These are phyloP conservation scores for Misgurnus anguillicaudatus DNA, from an alignment of 2,113 vertebrate species.

Conservation along the genomic window DNA sequence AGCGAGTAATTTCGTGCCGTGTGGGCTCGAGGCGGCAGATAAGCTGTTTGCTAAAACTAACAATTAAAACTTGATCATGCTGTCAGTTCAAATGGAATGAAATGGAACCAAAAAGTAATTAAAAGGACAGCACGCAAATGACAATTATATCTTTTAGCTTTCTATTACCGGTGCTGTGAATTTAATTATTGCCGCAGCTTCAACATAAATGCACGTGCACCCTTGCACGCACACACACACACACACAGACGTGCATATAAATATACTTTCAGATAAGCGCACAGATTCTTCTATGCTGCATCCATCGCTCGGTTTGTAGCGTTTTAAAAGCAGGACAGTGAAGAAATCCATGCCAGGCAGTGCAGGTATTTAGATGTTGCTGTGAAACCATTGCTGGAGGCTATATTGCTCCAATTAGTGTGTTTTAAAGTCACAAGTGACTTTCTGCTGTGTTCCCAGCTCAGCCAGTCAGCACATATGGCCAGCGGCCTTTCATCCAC, in stretches of 20 bases:
- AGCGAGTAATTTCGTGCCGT: slow-evolving; percentile 71
- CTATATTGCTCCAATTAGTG: slow-evolving; percentile 71
- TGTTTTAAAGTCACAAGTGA: slow-evolving; percentile 65
- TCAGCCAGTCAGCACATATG: slow-evolving; percentile 72
- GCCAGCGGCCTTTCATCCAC: slow-evolving; percentile 63
- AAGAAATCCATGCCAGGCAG: slow-evolving; percentile 29
- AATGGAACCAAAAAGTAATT: slow-evolving; percentile 82
- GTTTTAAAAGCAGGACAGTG: slow-evolving; percentile 21
- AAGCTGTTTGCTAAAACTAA: slow-evolving; percentile 75
- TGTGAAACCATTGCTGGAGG: slow-evolving; percentile 60
- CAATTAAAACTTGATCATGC: slow-evolving; percentile 80
- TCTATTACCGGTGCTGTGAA: slow-evolving; percentile 70
- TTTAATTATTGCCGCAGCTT: slow-evolving; percentile 74
- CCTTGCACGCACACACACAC: slow-evolving; percentile 22
- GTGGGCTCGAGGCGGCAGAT: slow-evolving; percentile 73
- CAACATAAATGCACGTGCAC: slow-evolving; percentile 48
- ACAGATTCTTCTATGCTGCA: not conserved
- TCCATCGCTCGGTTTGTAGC: not conserved
- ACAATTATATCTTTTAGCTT: slow-evolving; percentile 78
- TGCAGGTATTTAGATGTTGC: slow-evolving; percentile 48
- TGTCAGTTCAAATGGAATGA: slow-evolving; percentile 79
- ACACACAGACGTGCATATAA: not conserved
- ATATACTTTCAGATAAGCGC: slow-evolving; percentile 31
- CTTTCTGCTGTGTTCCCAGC: slow-evolving; percentile 64
- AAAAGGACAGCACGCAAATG: slow-evolving; percentile 73